These are phyloP conservation scores for Adela reaumurella DNA, from an alignment of 2,888 invertebrate species.

Conservation along the genomic window DNA sequence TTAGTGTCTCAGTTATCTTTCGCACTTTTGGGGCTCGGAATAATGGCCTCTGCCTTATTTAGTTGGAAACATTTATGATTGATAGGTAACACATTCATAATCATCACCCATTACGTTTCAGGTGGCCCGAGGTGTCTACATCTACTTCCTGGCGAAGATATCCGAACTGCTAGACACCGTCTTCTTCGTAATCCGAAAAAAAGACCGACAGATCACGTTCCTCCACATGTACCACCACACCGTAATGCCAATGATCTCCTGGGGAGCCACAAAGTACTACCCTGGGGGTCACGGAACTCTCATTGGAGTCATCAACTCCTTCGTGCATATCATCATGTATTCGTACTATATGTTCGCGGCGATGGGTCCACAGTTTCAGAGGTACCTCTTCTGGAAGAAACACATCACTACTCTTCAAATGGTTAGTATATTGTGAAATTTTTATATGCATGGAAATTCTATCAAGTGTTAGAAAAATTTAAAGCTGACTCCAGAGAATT, in stretches of 20 bases:
- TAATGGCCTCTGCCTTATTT: no score
- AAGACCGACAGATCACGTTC: constrained; percentile 83
- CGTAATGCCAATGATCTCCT: constrained; percentile 90
- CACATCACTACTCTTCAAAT: constrained; percentile 89
- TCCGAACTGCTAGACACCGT: constrained; percentile 88
- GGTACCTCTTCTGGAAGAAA: constrained; percentile 92
- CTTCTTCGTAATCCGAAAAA: constrained; percentile 91
- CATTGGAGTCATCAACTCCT: constrained; percentile 87
- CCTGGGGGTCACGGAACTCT: constrained; percentile 88
- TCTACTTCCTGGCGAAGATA: constrained; percentile 86
- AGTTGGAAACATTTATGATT: no score
- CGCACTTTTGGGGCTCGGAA: no score
- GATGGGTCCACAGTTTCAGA: constrained; percentile 80
- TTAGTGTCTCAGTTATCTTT: no score
- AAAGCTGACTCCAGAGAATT: no score
- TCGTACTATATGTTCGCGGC: constrained; percentile 87
- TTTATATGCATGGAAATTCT: no score
- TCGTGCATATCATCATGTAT: constrained; percentile 95
- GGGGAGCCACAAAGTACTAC: constrained; percentile 88
- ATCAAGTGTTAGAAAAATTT: no score
- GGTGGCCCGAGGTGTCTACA: constrained; percentile 72
- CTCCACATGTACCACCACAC: constrained; percentile 93
- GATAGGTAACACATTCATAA: no score
- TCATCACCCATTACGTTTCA: no score
- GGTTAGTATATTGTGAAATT: constrained; percentile 52